phyloP scores from a whole-genome alignment of 2,113 vertebrate genomes.

The Carassius carassius region DNA sequence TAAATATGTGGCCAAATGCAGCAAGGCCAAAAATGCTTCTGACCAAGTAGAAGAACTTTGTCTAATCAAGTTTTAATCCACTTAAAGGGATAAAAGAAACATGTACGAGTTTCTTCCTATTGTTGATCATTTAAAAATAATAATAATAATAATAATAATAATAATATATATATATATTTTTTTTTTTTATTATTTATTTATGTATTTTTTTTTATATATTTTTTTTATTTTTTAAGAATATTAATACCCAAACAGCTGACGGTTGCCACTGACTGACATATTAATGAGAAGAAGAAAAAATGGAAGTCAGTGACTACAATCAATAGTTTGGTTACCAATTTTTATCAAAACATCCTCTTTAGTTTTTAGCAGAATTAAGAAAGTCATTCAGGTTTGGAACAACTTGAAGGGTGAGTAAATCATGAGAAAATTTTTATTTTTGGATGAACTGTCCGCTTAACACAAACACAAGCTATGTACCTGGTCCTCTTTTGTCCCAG shows the following conservation, averaged over 20 bases:
- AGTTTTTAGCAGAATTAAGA: background rate
- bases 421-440: background rate
- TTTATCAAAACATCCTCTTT: background rate
- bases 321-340: background rate
- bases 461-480: constrained; percentile 65
- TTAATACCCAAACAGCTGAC: no score
- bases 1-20: no score
- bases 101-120: no score
- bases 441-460: background rate
- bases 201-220: no score
- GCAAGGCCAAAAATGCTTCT: no score
- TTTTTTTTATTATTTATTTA: no score
- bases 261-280: no score
- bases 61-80: background rate
- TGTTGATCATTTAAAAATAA: no score
- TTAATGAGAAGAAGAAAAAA: background rate
- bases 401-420: background rate
- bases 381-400: background rate
- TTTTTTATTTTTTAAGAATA: no score
- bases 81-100: background rate
- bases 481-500: constrained; percentile 93
- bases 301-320: background rate
- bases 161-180: no score
- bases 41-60: background rate
- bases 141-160: no score